Conservation (phyloP, 2,888 invertebrate genomes). For the Hoplodrina blanda region DNA sequence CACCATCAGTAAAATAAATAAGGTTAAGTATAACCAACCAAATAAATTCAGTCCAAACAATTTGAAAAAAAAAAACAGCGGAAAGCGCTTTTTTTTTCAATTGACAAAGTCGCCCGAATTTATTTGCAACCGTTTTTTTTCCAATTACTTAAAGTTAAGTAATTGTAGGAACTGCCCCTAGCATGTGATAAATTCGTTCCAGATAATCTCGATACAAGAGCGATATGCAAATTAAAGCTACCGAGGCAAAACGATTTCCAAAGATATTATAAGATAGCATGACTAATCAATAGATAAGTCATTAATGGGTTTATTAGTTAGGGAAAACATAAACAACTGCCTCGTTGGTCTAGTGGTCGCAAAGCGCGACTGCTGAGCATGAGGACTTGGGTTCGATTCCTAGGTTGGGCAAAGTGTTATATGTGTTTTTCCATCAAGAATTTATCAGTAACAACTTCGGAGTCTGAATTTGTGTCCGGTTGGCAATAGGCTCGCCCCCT, state of each 20-base stretch:
- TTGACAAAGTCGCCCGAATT: constrained; percentile 7
- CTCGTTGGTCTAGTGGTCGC: too few species aligned
- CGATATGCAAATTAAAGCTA: constrained; percentile 44
- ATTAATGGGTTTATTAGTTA: not conserved
- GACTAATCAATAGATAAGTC: not conserved
- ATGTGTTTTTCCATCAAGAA: too few species aligned
- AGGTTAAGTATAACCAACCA: not conserved
- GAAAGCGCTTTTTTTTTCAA: not conserved
- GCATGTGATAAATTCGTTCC: constrained; percentile 48
- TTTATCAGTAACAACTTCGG: too few species aligned
- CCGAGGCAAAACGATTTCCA: constrained; percentile 22
- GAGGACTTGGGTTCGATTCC: too few species aligned
- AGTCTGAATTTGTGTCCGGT: too few species aligned
- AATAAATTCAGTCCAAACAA: not conserved
- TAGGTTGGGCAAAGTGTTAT: too few species aligned
- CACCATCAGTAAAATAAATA: not conserved
- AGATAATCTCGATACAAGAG: constrained; percentile 45
- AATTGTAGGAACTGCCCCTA: constrained; percentile 38
- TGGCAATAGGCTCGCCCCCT: too few species aligned
- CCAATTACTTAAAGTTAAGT: constrained; percentile 58
- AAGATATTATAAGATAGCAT: constrained; percentile 7
- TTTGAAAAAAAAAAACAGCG: not conserved
- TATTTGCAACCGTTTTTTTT: constrained; percentile 18
- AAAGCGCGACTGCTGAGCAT: too few species aligned
- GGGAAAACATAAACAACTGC: too few species aligned